Conservation (phyloP, 2,797 vertebrate genomes). For the Dryobates pubescens region DNA sequence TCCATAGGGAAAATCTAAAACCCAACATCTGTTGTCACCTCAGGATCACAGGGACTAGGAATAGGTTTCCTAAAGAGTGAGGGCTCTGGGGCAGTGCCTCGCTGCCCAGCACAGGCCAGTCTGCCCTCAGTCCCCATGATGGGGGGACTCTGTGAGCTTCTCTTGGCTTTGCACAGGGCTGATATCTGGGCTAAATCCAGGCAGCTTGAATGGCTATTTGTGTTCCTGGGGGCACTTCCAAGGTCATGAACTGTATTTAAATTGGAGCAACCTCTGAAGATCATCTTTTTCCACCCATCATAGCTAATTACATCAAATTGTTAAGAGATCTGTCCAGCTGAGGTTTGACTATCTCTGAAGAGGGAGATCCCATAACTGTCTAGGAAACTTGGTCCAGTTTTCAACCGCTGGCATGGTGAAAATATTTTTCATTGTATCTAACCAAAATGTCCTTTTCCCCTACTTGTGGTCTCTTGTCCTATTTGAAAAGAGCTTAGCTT, state of each 20-base stretch:
- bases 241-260: not conserved
- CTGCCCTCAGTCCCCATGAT: rapidly evolving
- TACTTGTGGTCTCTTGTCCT: not conserved
- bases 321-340: not conserved
- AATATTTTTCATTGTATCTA: not conserved
- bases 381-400: not conserved
- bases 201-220: not conserved
- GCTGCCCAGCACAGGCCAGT: not conserved
- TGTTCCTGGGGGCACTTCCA: not conserved
- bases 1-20: not conserved
- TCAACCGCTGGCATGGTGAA: not conserved
- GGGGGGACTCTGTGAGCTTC: not conserved
- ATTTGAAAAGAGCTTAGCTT: not conserved
- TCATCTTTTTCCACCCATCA: not conserved
- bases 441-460: not conserved
- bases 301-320: not conserved
- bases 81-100: not conserved
- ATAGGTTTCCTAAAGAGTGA: not conserved
- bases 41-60: not conserved
- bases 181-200: not conserved
- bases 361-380: not conserved
- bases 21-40: not conserved
- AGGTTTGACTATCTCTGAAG: not conserved
- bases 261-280: not conserved
- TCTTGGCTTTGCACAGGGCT: not conserved